phyloP scores from a whole-genome alignment of 2,797 vertebrate genomes.

The Pseudochirops cupreus region DNA sequence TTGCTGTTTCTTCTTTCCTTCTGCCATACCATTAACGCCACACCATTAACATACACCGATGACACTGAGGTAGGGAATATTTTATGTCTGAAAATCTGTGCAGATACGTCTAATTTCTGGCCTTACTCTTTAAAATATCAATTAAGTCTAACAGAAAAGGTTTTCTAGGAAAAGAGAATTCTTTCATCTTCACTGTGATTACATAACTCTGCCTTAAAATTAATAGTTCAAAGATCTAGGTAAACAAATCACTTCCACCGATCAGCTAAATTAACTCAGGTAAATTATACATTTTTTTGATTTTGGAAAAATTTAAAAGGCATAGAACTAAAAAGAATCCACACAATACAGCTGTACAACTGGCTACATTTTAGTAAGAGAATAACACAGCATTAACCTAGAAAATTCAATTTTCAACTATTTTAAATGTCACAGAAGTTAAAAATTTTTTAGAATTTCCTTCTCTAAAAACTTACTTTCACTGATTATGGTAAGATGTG shows the following conservation, averaged over 20 bases:
- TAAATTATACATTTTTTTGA: not conserved
- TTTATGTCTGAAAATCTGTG: conserved; percentile 61
- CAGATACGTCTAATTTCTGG: conserved; percentile 60
- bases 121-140: not conserved
- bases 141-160: conserved; percentile 33
- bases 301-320: not conserved
- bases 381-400: conserved; percentile 47
- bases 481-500: not conserved
- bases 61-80: conserved; percentile 24
- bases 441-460: conserved; percentile 28
- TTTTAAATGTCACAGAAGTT: conserved; percentile 47
- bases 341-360: not conserved
- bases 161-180: conserved; percentile 6
- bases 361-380: conserved; percentile 27
- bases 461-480: conserved; percentile 31
- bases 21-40: conserved; percentile 58
- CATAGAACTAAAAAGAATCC: not conserved
- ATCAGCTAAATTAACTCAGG: conserved; percentile 25
- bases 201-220: conserved; percentile 46
- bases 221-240: conserved; percentile 49
- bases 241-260: conserved; percentile 56
- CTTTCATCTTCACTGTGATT: conserved; percentile 8
- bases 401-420: conserved; percentile 57
- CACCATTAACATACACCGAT: not conserved
- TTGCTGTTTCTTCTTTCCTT: conserved; percentile 36